Conservation (phyloP, 2,888 invertebrate genomes). For the Andricus curvator region DNA sequence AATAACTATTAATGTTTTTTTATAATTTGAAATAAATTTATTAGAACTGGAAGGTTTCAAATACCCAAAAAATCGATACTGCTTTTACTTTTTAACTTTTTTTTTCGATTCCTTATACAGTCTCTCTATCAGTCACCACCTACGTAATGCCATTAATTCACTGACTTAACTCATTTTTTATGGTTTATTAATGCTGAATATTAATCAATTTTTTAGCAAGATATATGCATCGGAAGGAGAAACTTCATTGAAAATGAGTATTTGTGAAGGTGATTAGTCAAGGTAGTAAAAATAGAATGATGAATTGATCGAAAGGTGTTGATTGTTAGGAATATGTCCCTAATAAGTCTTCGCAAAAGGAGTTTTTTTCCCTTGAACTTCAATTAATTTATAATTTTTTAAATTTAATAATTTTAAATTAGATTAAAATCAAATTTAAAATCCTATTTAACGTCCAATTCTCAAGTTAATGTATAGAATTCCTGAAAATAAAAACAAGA, state of each 20-base stretch:
- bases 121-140: not conserved
- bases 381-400: too few relatives aligned
- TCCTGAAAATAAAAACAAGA: too few relatives aligned
- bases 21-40: too few relatives aligned
- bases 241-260: constrained; percentile 3
- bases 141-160: not conserved
- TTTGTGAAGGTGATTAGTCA: not conserved
- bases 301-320: not conserved
- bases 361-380: not conserved
- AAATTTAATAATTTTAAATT: too few relatives aligned
- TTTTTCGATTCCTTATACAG: not conserved
- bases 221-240: not conserved
- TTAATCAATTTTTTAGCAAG: not conserved
- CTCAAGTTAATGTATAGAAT: too few relatives aligned
- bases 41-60: too few relatives aligned
- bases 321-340: not conserved
- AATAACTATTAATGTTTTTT: too few relatives aligned
- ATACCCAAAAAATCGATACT: too few relatives aligned
- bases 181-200: not conserved
- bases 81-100: not conserved
- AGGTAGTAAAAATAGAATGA: not conserved
- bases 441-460: too few relatives aligned
- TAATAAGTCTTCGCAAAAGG: constrained; percentile 39
- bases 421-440: too few relatives aligned
- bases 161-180: not conserved